Evolutionary conservation across 2,113 vertebrate species (phyloP), one percentile per base, ranked within the genome.

Genomic region (Lamprologus callipterus): DNA sequence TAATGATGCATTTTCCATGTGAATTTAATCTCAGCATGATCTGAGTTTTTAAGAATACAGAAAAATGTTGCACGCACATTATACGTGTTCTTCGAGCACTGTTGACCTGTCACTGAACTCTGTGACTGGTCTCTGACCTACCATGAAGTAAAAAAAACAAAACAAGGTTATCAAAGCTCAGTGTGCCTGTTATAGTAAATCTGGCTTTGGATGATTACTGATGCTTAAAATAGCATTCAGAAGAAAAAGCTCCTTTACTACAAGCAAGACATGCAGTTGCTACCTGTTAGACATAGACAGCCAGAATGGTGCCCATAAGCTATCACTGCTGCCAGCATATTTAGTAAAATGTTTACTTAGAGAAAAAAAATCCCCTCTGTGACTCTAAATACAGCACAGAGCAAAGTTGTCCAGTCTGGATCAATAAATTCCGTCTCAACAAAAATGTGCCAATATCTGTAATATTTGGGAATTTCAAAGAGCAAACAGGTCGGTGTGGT

Each of bases 201-300:
- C 93, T 93, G 86, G 40, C 37, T 90, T 94, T 28, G 92, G 88
- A 58, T 9, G 86, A 93, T 92, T 91, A 94, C 35, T 75, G 45
- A 4, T n/a, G 54, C 89, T 91, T 40, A 90, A 89, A 94, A 89
- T 84, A 94, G 92, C 70, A 79, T 42, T 55, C 26, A 82, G 19
- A 14, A 84, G 23, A 73, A 13, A 55, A 31, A 78, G 37, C 31
- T 40, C 17, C 7, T 51, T 78, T 78, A 33, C 45, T n/a, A 33
- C 26, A 33, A 78, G 2, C 37, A 26, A 10, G 23, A 23, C 49
- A 63, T 54, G 13, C 10, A 73, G 60, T 45, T 21, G 11, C 13
- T 12, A 23, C 23, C n/a, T 78, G 9, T 65, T 21, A 31, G 55
- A 40, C 14, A 10, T 4, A 68, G 54, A 55, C 51, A 19, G n/a